These are phyloP conservation scores for Rhynchopsitta pachyrhyncha DNA, from an alignment of 2,113 vertebrate species.

Conservation along the genomic window DNA sequence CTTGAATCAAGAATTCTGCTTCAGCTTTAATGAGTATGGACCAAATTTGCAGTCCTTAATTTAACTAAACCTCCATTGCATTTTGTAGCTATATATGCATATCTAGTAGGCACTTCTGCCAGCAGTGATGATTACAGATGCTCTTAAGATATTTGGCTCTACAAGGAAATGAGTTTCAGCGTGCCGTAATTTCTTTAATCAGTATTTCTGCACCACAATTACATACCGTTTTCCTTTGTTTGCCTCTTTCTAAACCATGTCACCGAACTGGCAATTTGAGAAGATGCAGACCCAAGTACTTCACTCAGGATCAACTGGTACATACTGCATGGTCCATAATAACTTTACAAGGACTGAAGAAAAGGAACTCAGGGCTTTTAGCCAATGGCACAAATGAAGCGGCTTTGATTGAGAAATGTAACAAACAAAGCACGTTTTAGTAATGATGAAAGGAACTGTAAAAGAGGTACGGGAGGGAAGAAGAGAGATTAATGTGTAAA, in stretches of 20 bases:
- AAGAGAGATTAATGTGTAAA: conserved; percentile 63
- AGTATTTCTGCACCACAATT: neutral
- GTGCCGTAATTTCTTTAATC: neutral
- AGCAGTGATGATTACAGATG: neutral
- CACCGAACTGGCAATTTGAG: neutral
- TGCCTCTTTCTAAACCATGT: neutral
- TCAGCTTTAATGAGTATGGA: neutral
- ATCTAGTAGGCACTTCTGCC: neutral
- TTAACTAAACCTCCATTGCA: neutral
- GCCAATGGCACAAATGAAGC: conserved; percentile 48
- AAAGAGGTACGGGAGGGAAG: conserved; percentile 3
- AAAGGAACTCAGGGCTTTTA: conserved; percentile 32
- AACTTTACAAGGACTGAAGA: conserved; percentile 14
- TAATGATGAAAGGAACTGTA: conserved; percentile 48
- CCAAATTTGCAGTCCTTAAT: neutral
- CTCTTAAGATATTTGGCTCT: neutral
- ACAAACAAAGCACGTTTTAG: conserved; percentile 53
- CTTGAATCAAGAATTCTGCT: neutral
- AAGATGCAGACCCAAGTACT: neutral
- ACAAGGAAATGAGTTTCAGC: neutral
- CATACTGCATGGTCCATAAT: conserved; percentile 22
- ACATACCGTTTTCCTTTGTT: neutral
- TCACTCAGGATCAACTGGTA: neutral
- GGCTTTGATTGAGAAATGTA: conserved; percentile 30
- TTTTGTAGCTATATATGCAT: neutral